These are phyloP conservation scores for Scaptomyza tumidula DNA, from an alignment of 2,888 invertebrate genomes.

Conservation along the genomic window DNA sequence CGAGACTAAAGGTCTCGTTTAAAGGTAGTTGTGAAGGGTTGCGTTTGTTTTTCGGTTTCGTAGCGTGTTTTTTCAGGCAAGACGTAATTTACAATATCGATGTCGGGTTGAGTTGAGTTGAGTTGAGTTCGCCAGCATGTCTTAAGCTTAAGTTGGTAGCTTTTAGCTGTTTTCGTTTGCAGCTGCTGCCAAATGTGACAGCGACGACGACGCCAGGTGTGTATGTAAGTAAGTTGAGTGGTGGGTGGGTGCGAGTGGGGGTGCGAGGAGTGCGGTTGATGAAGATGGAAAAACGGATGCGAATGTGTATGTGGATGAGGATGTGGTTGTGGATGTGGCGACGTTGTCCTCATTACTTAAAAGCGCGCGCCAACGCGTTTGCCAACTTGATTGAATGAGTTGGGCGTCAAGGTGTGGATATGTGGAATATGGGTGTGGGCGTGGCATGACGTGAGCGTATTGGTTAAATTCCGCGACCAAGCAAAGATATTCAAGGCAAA, in stretches of 20 bases:
- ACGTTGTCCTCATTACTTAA: slow-evolving; percentile 72
- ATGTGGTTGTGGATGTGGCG: slow-evolving; percentile 30
- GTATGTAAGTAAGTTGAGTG: slow-evolving; percentile 1
- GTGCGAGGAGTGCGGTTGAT: too few species aligned
- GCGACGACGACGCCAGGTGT: slow-evolving; percentile 36
- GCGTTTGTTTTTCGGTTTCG: not conserved
- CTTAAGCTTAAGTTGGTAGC: slow-evolving; percentile 39
- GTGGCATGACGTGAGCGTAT: slow-evolving; percentile 19
- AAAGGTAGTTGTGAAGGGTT: not conserved
- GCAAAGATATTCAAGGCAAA: slow-evolving; percentile 14
- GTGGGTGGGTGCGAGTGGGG: not conserved
- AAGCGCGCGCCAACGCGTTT: slow-evolving; percentile 59
- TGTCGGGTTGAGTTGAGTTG: not conserved
- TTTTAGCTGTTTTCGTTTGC: slow-evolving; percentile 50
- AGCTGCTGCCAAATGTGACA: slow-evolving; percentile 45
- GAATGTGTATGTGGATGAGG: not conserved
- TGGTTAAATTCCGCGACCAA: slow-evolving; percentile 24
- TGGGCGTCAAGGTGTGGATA: slow-evolving; percentile 22
- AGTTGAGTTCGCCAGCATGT: slow-evolving; percentile 52
- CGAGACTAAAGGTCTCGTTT: not conserved
- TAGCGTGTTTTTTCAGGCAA: slow-evolving; percentile 30
- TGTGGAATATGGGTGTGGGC: slow-evolving; percentile 9
- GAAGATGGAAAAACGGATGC: not conserved
- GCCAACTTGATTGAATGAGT: slow-evolving; percentile 68
- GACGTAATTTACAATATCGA: slow-evolving; percentile 65